Percentiles rank a stretch among this genome's conserved stretches.
phyloP scores from a whole-genome alignment of 53 echinoderm and acorn worm genomes.

The Pentamera pediparva region DNA sequence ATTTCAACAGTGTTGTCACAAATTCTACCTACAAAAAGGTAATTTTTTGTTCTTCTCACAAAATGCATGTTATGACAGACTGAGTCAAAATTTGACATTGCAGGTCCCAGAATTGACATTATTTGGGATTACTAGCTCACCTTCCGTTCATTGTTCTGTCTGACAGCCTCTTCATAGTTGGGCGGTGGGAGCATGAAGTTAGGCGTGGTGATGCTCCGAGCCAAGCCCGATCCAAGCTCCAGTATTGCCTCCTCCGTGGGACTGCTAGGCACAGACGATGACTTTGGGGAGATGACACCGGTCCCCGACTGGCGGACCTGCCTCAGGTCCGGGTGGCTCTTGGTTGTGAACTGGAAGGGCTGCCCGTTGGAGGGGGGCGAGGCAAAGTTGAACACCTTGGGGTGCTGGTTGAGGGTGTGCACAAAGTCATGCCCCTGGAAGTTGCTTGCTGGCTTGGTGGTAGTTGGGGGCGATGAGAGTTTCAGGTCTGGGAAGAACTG shows the following conservation, averaged over 20 bases:
- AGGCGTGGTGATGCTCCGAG: conserved; percentile 59
- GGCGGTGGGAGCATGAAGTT: conserved; percentile 83
- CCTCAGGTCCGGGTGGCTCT: conserved; percentile 11
- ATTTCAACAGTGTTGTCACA: no score
- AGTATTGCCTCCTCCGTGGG: conserved; percentile 61
- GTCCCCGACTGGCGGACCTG: conserved; percentile 18
- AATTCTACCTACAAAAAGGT: no score
- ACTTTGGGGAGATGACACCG: conserved; percentile 59
- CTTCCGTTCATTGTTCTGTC: conserved; percentile 86
- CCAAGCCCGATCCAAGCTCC: conserved; percentile 41
- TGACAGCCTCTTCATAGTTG: conserved; percentile 88
- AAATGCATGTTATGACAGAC: no score
- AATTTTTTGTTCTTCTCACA: no score
- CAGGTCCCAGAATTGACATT: no score
- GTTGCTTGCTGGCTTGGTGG: conserved; percentile 42
- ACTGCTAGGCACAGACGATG: conserved; percentile 80
- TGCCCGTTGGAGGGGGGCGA: conserved; percentile 68
- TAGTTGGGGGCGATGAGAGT: conserved; percentile 34
- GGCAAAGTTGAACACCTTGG: conserved; percentile 76
- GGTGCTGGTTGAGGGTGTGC: conserved; percentile 66
- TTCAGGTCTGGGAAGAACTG: conserved; percentile 20
- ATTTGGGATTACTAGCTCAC: conserved; percentile 34
- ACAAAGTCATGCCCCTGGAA: conserved; percentile 78
- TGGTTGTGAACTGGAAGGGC: conserved; percentile 80
- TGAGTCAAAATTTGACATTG: no score